phyloP scores from a whole-genome alignment of 2,113 vertebrate genomes.

The Eolophus roseicapilla region DNA sequence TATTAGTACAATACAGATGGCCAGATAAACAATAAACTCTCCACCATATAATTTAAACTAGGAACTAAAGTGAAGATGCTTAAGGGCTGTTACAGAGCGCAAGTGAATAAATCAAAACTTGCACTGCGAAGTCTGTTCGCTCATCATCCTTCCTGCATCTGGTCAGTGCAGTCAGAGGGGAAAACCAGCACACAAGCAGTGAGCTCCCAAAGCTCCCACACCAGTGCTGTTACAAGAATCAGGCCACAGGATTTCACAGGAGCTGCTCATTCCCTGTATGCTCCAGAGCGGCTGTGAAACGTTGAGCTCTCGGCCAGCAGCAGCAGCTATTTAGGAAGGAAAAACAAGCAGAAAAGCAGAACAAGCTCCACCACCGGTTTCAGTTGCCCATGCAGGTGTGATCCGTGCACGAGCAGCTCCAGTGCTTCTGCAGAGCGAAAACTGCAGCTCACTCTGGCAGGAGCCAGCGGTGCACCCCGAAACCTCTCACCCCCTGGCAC shows the following conservation, averaged over 20 bases:
- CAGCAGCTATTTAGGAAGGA: not conserved
- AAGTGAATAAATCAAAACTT: not conserved
- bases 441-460: not conserved
- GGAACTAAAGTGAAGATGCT: not conserved
- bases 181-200: not conserved
- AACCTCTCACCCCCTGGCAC: not conserved
- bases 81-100: not conserved
- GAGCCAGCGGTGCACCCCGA: not conserved
- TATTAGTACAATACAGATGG: too few relatives aligned
- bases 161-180: not conserved
- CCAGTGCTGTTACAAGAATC: rapidly evolving
- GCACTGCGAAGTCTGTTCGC: not conserved
- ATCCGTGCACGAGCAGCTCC: not conserved
- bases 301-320: not conserved
- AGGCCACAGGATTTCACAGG: not conserved
- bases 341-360: not conserved
- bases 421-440: not conserved
- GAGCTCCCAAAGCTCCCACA: not conserved
- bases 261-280: rapidly evolving
- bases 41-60: not conserved
- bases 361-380: not conserved
- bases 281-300: not conserved
- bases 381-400: rapidly evolving
- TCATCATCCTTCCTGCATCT: not conserved
- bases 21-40: not conserved